Evolutionary conservation across 2,888 invertebrate genomes (phyloP).

Genomic region (Nephrotoma flavescens): DNA sequence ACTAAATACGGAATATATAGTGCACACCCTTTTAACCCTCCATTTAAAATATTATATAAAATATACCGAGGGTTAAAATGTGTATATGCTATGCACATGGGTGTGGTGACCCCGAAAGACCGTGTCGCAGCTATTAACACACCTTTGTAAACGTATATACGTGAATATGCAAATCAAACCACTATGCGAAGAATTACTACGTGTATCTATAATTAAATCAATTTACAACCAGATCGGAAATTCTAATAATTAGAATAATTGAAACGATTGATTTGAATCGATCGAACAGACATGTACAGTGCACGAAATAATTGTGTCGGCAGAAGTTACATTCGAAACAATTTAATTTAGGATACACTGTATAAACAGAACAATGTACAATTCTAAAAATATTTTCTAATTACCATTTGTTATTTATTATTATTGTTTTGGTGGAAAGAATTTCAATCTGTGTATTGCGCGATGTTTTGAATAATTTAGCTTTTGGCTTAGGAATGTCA

Average conservation of each 20-base stretch:
- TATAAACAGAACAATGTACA: neutral
- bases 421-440: neutral
- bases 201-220: neutral
- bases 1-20: neutral
- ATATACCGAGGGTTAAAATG: neutral
- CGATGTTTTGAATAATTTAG: neutral
- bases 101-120: neutral
- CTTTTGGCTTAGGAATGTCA: neutral
- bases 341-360: no score
- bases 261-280: neutral
- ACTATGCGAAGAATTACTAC: neutral
- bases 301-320: neutral
- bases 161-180: neutral
- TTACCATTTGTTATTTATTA: neutral
- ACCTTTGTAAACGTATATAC: neutral
- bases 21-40: neutral
- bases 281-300: neutral
- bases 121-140: neutral
- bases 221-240: neutral
- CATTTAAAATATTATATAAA: neutral
- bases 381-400: neutral
- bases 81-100: neutral
- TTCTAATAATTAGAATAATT: neutral
- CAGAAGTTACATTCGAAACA: neutral
- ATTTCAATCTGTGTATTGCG: neutral